Percentiles rank a stretch among this genome's conserved stretches.
Evolutionary conservation across 1,140 invertebrate species (phyloP).

Genomic region (Meloidogyne exigua): DNA sequence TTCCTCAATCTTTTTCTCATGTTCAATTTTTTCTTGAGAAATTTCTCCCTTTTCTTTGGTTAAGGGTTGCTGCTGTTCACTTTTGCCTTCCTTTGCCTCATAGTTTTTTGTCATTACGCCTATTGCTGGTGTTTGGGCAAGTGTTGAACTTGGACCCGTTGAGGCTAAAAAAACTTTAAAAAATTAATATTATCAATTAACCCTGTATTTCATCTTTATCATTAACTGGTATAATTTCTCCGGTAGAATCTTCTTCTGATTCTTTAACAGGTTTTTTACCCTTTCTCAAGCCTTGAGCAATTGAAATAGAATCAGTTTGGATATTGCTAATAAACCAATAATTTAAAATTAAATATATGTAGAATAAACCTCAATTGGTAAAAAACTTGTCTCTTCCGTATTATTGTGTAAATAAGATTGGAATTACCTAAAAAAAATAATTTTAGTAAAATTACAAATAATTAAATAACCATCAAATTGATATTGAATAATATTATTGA

Average conservation of each 20-base stretch:
- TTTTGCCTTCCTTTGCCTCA: constrained; percentile 7
- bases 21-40: background rate
- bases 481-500: constrained; percentile 99
- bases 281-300: constrained; percentile 55
- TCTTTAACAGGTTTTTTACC: constrained; percentile 29
- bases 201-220: background rate
- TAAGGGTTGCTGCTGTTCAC: constrained; percentile 69
- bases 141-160: constrained; percentile 66
- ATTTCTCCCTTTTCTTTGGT: constrained; percentile 27
- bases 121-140: constrained; percentile 83
- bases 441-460: constrained; percentile 34
- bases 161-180: constrained; percentile 49
- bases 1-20: constrained; percentile 12
- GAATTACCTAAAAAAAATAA: constrained; percentile 75
- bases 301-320: constrained; percentile 71
- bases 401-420: constrained; percentile 97
- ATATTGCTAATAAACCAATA: constrained; percentile 81
- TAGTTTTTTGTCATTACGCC: constrained; percentile 79
- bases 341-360: constrained; percentile 72
- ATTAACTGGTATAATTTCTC: constrained; percentile 65
- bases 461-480: constrained; percentile 86
- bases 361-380: constrained; percentile 72
- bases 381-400: constrained; percentile 93
- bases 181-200: background rate
- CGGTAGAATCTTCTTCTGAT: constrained; percentile 44